Evolutionary conservation across 37 sponge, comb jelly and placozoan species (phyloP).

Genomic region (Cliona cf. orientalis): DNA sequence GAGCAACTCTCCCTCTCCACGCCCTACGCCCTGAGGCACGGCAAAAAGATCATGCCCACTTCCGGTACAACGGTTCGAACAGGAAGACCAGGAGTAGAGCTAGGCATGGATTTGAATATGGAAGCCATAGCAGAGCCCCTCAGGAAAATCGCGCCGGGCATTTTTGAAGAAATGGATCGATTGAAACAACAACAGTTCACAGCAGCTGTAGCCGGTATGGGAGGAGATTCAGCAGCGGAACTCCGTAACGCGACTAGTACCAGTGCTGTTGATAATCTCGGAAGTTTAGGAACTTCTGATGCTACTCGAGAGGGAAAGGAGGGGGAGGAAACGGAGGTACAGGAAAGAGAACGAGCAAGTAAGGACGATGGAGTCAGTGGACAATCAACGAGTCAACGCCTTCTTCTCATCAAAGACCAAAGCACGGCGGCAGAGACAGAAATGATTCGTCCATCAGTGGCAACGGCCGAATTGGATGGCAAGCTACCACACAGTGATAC

Average conservation of each 20-base stretch:
- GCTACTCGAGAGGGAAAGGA: neutral
- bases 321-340: neutral
- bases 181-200: neutral
- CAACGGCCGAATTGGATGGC: too few relatives aligned
- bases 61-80: neutral
- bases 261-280: conserved; percentile 6
- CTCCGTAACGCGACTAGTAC: too few relatives aligned
- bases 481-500: too few relatives aligned
- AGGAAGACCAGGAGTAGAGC: neutral
- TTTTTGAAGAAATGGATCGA: conserved; percentile 56
- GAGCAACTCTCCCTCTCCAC: conserved; percentile 32
- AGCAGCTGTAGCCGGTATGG: too few relatives aligned
- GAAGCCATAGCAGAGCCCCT: conserved; percentile 28
- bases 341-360: neutral
- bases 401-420: too few relatives aligned
- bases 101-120: conserved; percentile 35
- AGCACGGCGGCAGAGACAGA: too few relatives aligned
- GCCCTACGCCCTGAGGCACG: conserved; percentile 12
- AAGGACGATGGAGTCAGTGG: neutral
- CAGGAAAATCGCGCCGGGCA: conserved; percentile 32
- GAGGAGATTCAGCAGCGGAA: too few relatives aligned
- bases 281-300: neutral
- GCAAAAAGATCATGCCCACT: neutral
- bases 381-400: too few relatives aligned
- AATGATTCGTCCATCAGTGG: too few relatives aligned